These are phyloP conservation scores for Lycaon pictus DNA, from an alignment of 2,113 vertebrate species.

Conservation along the genomic window DNA sequence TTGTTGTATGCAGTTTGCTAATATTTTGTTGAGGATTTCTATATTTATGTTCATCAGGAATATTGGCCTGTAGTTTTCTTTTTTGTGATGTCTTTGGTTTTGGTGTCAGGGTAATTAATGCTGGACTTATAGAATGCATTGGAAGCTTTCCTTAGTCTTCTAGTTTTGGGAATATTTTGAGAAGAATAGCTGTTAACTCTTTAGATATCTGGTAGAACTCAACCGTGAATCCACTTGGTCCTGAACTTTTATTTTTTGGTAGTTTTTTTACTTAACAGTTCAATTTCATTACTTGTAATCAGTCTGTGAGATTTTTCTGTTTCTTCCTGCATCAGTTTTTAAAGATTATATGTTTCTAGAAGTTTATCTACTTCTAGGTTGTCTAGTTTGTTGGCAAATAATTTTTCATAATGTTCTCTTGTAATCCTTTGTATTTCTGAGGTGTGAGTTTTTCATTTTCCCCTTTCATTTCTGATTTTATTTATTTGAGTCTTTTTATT, in stretches of 20 bases:
- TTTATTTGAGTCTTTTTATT: not conserved
- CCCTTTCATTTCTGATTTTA: not conserved
- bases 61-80: not conserved
- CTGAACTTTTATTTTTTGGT: not conserved
- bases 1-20: not conserved
- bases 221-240: not conserved
- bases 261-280: not conserved
- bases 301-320: not conserved
- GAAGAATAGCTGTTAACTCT: not conserved
- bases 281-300: not conserved
- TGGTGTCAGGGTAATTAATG: not conserved
- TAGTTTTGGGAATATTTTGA: not conserved
- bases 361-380: not conserved
- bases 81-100: not conserved
- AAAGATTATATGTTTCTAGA: not conserved
- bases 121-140: not conserved
- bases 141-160: not conserved
- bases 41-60: not conserved
- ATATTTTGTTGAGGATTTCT: not conserved
- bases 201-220: not conserved
- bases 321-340: not conserved
- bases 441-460: not conserved
- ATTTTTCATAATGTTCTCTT: not conserved
- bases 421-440: not conserved
- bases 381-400: not conserved